A percentile compares a stretch with the other conserved stretches of the same genome.
Conservation (phyloP, 2,888 invertebrate genomes). For the Drosophila nr. perissopoda region DNA sequence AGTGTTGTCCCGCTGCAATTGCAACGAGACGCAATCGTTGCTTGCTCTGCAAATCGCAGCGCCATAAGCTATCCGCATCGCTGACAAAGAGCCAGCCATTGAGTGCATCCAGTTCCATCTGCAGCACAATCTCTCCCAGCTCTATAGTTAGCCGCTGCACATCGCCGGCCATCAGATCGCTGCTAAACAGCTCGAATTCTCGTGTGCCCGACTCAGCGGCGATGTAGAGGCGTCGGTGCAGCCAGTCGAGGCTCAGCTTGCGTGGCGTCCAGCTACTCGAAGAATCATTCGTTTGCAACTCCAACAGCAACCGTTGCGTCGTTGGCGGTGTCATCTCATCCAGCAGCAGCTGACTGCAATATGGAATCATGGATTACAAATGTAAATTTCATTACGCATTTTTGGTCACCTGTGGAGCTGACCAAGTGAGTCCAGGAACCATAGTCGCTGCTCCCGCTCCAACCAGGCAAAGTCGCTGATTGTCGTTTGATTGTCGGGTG, state of each 20-base stretch:
- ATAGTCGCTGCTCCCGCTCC: conserved; percentile 90
- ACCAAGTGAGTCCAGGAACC: conserved; percentile 88
- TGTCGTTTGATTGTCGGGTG: conserved; percentile 64
- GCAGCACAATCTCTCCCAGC: conserved; percentile 86
- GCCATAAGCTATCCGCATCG: conserved; percentile 47
- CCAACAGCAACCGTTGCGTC: conserved; percentile 69
- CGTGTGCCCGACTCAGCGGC: conserved; percentile 87
- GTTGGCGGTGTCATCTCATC: conserved; percentile 6
- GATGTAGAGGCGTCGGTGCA: conserved; percentile 93
- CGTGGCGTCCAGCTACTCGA: conserved; percentile 87
- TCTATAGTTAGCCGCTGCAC: background rate
- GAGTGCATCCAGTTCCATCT: conserved; percentile 95
- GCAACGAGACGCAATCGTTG: conserved; percentile 11
- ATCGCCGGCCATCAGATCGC: conserved; percentile 28
- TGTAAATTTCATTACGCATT: background rate
- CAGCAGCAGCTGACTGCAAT: conserved; percentile 29
- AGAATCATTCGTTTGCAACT: conserved; percentile 64
- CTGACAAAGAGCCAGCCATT: conserved; percentile 96
- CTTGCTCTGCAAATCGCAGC: conserved; percentile 57
- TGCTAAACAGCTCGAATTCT: conserved; percentile 30
- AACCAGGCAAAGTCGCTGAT: conserved; percentile 91
- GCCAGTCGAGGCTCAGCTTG: conserved; percentile 94
- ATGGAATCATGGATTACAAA: background rate
- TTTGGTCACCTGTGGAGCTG: conserved; percentile 5
- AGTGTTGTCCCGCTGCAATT: conserved; percentile 35